Percentiles rank a stretch among this genome's conserved stretches.
Conservation (phyloP, 2,888 invertebrate genomes). For the Clusia tigrina region DNA sequence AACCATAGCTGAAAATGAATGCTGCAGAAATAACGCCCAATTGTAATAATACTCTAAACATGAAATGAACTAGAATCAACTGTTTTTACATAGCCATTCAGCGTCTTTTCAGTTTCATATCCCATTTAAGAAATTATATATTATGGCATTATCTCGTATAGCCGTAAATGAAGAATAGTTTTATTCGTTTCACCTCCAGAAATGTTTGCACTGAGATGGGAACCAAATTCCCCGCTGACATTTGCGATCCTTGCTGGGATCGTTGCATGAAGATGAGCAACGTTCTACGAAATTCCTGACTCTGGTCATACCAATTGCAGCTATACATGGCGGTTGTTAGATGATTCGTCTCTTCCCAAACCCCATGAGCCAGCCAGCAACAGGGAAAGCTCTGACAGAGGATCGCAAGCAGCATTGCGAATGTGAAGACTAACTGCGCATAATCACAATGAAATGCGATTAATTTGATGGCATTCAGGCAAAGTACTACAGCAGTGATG, state of each 20-base stretch:
- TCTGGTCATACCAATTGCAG: constrained; percentile 46
- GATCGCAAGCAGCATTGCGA: constrained; percentile 32
- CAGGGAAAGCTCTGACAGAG: constrained; percentile 41
- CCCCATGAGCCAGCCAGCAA: constrained; percentile 40
- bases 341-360: constrained; percentile 36
- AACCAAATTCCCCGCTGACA: constrained; percentile 43
- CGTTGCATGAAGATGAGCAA: constrained; percentile 49
- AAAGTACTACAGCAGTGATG: constrained; percentile 37
- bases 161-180: neutral
- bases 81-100: too few relatives aligned
- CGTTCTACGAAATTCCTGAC: constrained; percentile 38
- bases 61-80: too few relatives aligned
- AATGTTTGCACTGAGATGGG: constrained; percentile 45
- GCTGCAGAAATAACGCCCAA: too few relatives aligned
- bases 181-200: constrained; percentile 33
- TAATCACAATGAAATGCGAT: constrained; percentile 29
- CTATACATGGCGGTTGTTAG: constrained; percentile 43
- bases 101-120: too few relatives aligned
- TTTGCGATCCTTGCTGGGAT: constrained; percentile 36
- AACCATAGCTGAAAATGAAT: too few relatives aligned
- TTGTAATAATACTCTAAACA: too few relatives aligned
- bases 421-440: constrained; percentile 25
- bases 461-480: constrained; percentile 36
- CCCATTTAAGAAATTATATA: too few relatives aligned
- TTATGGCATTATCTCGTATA: too few relatives aligned